Evolutionary conservation across 2,888 invertebrate genomes (phyloP).

Genomic region (Chrysolina americana): DNA sequence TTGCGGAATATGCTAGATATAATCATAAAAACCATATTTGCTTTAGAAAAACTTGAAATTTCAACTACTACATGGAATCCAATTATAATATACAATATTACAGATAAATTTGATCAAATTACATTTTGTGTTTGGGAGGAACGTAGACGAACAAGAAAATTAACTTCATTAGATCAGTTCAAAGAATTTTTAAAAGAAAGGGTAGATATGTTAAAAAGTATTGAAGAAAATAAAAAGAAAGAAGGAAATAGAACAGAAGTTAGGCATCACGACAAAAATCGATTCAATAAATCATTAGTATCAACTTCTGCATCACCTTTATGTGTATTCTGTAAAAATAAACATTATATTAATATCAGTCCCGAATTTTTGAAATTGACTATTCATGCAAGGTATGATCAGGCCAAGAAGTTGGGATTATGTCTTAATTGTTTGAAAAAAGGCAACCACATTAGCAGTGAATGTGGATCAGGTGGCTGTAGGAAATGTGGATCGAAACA

Average conservation of each 20-base stretch:
- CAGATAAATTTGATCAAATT: slow-evolving; percentile 9
- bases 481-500: background rate
- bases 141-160: slow-evolving; percentile 10
- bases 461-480: slow-evolving; percentile 5
- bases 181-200: slow-evolving; percentile 22
- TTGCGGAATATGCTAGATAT: slow-evolving; percentile 25
- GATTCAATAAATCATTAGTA: background rate
- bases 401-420: background rate
- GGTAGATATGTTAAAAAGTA: background rate
- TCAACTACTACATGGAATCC: slow-evolving; percentile 1
- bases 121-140: slow-evolving; percentile 10
- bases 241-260: background rate
- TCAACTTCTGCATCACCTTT: background rate
- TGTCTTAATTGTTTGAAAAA: background rate
- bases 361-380: background rate
- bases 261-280: background rate
- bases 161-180: slow-evolving; percentile 14
- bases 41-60: slow-evolving; percentile 18
- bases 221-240: slow-evolving; percentile 8
- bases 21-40: slow-evolving; percentile 18
- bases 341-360: background rate
- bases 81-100: slow-evolving; percentile 2
- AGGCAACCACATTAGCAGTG: background rate
- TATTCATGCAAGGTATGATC: background rate
- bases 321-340: background rate